Evolutionary conservation across 2,113 vertebrate species (phyloP).

Genomic region (Sylvia atricapilla): DNA sequence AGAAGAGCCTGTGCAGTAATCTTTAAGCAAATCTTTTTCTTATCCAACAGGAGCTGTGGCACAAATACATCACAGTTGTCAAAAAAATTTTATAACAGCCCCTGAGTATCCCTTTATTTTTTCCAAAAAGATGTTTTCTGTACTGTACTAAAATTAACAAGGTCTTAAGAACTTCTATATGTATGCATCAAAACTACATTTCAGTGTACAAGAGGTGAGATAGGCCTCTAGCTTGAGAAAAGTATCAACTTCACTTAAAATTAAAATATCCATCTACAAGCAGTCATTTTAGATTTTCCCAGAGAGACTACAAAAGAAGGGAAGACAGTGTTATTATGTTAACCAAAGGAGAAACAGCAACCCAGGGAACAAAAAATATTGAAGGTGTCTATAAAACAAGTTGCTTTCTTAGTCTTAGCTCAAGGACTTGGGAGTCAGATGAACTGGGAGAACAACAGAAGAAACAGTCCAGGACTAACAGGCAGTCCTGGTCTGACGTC

Average conservation of each 20-base stretch:
- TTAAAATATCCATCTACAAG: not conserved
- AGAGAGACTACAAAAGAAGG: not conserved
- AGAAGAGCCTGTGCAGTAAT: not conserved
- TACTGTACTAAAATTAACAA: not conserved
- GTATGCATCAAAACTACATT: not conserved
- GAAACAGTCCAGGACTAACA: not conserved
- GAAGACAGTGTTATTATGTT: not conserved
- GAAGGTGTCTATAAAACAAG: not conserved
- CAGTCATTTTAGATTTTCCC: not conserved
- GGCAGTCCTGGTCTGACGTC: not conserved
- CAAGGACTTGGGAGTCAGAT: not conserved
- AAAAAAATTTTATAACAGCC: not conserved
- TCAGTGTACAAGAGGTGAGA: not conserved
- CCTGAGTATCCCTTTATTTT: not conserved
- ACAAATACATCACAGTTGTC: not conserved
- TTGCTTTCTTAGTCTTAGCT: not conserved
- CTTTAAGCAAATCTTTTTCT: not conserved
- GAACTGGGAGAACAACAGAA: not conserved
- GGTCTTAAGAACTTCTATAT: not conserved
- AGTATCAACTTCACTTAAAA: not conserved
- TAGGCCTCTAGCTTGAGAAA: not conserved
- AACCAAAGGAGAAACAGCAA: not conserved
- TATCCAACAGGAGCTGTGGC: not conserved
- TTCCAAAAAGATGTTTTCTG: not conserved
- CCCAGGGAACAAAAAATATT: accelerated